Percentiles rank a stretch among this genome's conserved stretches.
Evolutionary conservation across 2,888 invertebrate genomes (phyloP).

Genomic region (Julus scandinavius): DNA sequence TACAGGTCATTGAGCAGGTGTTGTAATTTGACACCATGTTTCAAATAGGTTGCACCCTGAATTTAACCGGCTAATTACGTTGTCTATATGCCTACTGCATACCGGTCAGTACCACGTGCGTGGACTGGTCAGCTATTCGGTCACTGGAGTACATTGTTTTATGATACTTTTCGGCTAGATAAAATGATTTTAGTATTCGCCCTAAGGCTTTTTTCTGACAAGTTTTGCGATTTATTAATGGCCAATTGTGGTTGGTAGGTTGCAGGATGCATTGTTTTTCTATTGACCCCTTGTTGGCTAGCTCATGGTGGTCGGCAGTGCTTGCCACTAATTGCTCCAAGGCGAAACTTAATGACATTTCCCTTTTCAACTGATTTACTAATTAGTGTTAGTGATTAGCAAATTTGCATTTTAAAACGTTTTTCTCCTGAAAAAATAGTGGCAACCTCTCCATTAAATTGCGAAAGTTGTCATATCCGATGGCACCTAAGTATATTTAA

Average conservation of each 20-base stretch:
- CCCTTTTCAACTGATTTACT: neutral
- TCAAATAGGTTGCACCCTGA: conserved; percentile 13
- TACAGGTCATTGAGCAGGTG: neutral
- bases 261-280: neutral
- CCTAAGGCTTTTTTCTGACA: conserved; percentile 6
- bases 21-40: neutral
- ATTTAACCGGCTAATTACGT: neutral
- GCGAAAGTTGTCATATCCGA: neutral
- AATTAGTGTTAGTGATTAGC: conserved; percentile 7
- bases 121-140: conserved; percentile 34
- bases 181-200: neutral
- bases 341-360: conserved; percentile 12
- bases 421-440: neutral
- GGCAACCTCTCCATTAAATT: neutral
- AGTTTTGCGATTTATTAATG: conserved; percentile 8
- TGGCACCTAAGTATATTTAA: neutral
- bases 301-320: neutral
- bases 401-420: conserved; percentile 1
- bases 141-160: conserved; percentile 29
- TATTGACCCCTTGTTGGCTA: conserved; percentile 20
- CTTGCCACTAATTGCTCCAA: neutral
- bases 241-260: neutral
- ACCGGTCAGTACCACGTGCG: neutral
- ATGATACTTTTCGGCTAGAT: neutral
- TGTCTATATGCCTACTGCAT: neutral